Evolutionary conservation across 2,888 invertebrate genomes (phyloP), one percentile per base, ranked within the genome.

Genomic region (Clistopyga incitator): DNA sequence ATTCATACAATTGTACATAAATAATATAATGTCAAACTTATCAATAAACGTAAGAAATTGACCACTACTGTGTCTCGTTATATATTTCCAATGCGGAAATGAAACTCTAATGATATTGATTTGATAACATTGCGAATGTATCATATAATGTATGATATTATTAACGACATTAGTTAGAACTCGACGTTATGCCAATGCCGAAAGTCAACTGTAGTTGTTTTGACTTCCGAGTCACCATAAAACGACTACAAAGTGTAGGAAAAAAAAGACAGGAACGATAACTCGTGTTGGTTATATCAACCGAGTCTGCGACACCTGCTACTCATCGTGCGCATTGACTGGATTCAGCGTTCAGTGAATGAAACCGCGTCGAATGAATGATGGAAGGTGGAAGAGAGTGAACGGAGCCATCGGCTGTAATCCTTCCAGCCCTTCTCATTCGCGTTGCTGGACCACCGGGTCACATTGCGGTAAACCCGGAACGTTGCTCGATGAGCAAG

Each of bases 401-500:
- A 45, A 56, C 47, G 64, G n/a, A 42, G 47, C 25, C 70, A 13
- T 74, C 38, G 23, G 29, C 34, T 50, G 42, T 71, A 23, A 47
- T 34, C 64, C 38, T 52, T 65, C 18, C 68, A 54, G 47, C 64
- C 71, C 75, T 50, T 65, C 50, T 23, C 70, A 15, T 65, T 11
- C 64, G 59, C 38, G 70, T 56, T 18, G 70, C 34, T 50, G 78
- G 78, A 79, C 78, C 75, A 78, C 75, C 78, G 82, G 82, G 82
- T 82, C 82, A 82, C 74, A 59, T 78, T 82, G 82, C 82, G 82
- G 82, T 82, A 78, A 78, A 78, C 78, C 74, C 67, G 78, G 50
- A 74, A 59, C 78, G 78, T 71, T 70, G 61, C 56, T 75, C 64
- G 65, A 78, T 71, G 72, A 47, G 59, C 52, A 59, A 67, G 75